Conservation (phyloP, 2,797 vertebrate species). For the Bradypodion ventrale region DNA sequence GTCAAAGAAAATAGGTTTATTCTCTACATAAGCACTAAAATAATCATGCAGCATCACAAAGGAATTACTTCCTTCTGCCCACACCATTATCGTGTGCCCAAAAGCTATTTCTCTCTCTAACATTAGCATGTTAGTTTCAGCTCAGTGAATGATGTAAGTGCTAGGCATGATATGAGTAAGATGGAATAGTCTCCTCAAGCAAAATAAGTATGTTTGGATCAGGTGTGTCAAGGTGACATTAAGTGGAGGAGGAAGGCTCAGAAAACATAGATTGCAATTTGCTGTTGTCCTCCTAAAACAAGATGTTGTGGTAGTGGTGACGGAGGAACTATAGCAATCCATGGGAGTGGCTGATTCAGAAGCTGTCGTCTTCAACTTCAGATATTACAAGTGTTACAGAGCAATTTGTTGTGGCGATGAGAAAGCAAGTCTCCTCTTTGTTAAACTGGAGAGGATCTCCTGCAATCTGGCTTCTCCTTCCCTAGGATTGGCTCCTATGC, state of each 20-base stretch:
- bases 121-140: conserved; percentile 17
- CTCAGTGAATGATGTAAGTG: conserved; percentile 36
- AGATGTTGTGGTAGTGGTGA: background rate
- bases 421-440: background rate
- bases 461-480: background rate
- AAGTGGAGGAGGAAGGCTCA: background rate
- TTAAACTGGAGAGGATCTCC: background rate
- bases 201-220: background rate
- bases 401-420: background rate
- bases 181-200: conserved; percentile 34
- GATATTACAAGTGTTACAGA: background rate
- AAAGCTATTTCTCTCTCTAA: conserved; percentile 12
- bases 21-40: background rate
- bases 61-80: conserved; percentile 32
- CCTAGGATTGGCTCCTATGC: background rate
- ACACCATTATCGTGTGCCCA: conserved; percentile 8
- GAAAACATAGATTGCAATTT: background rate
- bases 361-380: background rate
- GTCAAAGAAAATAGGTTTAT: conserved; percentile 26
- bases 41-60: conserved; percentile 40
- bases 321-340: background rate
- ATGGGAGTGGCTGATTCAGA: background rate
- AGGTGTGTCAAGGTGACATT: conserved; percentile 28
- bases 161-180: conserved; percentile 30
- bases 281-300: background rate